phyloP scores from a whole-genome alignment of 2,888 invertebrate genomes.

The Willowsia nigromaculata region DNA sequence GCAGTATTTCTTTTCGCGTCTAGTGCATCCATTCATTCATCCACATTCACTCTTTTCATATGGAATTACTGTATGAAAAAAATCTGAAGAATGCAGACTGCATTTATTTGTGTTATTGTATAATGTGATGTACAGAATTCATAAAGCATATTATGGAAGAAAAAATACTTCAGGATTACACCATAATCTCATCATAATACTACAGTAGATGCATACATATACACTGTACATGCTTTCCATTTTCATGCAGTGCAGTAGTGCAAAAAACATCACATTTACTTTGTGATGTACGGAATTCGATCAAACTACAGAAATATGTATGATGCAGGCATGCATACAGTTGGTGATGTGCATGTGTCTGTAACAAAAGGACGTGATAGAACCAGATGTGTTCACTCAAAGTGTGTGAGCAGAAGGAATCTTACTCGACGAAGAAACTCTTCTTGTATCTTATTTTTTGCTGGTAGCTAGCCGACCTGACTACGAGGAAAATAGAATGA shows the following conservation, averaged over 20 bases:
- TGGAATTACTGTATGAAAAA: background rate
- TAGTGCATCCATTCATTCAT: conserved; percentile 21
- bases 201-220: too few relatives aligned
- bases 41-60: background rate
- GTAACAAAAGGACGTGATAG: background rate
- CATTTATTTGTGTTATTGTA: background rate
- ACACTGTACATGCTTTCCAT: background rate
- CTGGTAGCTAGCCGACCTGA: background rate
- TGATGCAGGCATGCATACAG: background rate
- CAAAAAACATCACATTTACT: conserved; percentile 18
- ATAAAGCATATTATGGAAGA: background rate
- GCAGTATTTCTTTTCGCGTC: conserved; percentile 18
- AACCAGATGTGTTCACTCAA: conserved; percentile 46
- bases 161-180: background rate
- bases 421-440: background rate
- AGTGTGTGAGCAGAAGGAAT: conserved; percentile 37
- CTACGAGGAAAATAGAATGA: background rate
- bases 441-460: background rate
- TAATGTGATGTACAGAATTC: background rate
- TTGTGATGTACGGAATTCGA: background rate
- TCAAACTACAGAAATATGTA: background rate
- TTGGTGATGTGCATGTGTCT: background rate
- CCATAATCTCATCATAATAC: too few relatives aligned
- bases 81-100: conserved; percentile 18
- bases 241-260: background rate